phyloP scores from a whole-genome alignment of 2,888 invertebrate species.

The Thelaira solivaga region DNA sequence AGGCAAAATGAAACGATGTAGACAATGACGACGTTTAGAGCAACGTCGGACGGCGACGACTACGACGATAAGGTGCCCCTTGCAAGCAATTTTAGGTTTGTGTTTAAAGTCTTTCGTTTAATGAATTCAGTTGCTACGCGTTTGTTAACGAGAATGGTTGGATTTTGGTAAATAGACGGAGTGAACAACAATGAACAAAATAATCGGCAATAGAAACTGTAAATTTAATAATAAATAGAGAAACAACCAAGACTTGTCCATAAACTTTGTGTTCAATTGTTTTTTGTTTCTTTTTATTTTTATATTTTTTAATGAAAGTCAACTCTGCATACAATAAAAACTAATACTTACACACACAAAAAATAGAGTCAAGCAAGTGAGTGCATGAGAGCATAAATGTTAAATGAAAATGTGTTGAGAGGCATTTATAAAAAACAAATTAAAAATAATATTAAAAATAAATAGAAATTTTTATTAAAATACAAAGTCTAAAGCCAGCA shows the following conservation, averaged over 20 bases:
- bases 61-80: slow-evolving; percentile 7
- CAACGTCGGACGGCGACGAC: not conserved
- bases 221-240: slow-evolving; percentile 36
- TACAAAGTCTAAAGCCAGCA: not conserved
- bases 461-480: slow-evolving; percentile 15
- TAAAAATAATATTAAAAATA: slow-evolving; percentile 14
- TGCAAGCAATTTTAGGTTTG: slow-evolving; percentile 61
- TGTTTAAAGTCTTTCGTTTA: slow-evolving; percentile 68
- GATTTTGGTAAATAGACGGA: slow-evolving; percentile 53
- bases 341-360: not conserved
- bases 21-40: not conserved
- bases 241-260: slow-evolving; percentile 27
- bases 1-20: slow-evolving; percentile 10
- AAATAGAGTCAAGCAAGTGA: slow-evolving; percentile 35
- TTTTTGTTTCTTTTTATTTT: not conserved
- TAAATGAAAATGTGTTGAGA: slow-evolving; percentile 28
- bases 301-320: slow-evolving; percentile 42
- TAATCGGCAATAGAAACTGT: slow-evolving; percentile 51
- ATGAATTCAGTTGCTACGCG: slow-evolving; percentile 66
- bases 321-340: slow-evolving; percentile 19
- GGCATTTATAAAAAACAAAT: not conserved
- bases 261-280: slow-evolving; percentile 28
- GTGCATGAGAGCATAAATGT: slow-evolving; percentile 34
- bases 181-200: slow-evolving; percentile 33
- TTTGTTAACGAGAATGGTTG: slow-evolving; percentile 67